phyloP scores from a whole-genome alignment of 2,888 invertebrate species.

The Eugnorisma glareosa region DNA sequence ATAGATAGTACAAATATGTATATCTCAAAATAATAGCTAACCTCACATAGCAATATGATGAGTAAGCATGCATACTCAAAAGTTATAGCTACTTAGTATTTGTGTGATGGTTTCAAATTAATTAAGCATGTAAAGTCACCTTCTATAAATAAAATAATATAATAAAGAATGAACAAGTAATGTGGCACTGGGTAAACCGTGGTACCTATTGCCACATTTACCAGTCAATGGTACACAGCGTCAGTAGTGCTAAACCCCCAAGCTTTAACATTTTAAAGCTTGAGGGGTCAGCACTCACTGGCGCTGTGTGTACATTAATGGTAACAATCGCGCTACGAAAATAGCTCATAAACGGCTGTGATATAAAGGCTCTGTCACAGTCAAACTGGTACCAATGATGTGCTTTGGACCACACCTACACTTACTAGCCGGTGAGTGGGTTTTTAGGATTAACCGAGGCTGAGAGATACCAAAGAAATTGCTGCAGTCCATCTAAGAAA shows the following conservation, averaged over 20 bases:
- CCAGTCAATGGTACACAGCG: background rate
- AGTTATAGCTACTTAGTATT: constrained; percentile 39
- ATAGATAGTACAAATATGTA: constrained; percentile 24
- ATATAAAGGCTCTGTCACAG: background rate
- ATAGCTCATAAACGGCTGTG: background rate
- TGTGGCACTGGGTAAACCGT: background rate
- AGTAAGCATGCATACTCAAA: constrained; percentile 32
- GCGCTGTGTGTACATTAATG: background rate
- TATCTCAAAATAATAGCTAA: constrained; percentile 35
- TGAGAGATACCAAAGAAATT: background rate
- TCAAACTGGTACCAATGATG: background rate
- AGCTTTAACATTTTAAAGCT: no score
- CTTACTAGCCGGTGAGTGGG: background rate
- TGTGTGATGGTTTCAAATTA: constrained; percentile 13
- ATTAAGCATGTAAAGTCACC: constrained; percentile 1
- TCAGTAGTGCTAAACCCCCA: no score
- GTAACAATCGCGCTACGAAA: background rate
- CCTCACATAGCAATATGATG: constrained; percentile 28
- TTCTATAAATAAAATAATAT: constrained; percentile 15
- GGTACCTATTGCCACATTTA: background rate
- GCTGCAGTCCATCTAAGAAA: background rate
- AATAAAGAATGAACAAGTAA: background rate
- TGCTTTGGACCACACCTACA: background rate
- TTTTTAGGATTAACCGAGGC: background rate
- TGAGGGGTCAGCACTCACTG: no score